Percentiles rank a stretch among this genome's conserved stretches.
Evolutionary conservation across 2,797 vertebrate species (phyloP).

Genomic region (Phalanger gymnotis): DNA sequence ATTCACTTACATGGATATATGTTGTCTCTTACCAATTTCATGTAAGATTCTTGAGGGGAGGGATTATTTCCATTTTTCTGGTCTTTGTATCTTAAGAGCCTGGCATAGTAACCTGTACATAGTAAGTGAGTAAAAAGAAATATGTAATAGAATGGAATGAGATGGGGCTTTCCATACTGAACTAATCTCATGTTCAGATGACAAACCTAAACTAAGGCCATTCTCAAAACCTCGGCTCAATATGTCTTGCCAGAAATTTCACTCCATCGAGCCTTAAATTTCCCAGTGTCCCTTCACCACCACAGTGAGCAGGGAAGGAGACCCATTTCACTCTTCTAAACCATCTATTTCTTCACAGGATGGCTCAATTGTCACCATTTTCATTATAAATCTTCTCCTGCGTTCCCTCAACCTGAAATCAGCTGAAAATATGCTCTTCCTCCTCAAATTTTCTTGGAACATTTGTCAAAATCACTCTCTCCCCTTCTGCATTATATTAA

Average conservation of each 20-base stretch:
- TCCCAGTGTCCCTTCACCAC: not conserved
- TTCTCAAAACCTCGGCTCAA: not conserved
- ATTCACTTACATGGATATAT: not conserved
- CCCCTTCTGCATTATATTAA: not conserved
- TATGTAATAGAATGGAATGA: not conserved
- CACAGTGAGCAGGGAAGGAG: not conserved
- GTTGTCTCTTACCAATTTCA: not conserved
- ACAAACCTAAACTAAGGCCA: not conserved
- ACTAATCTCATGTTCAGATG: not conserved
- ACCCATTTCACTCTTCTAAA: not conserved
- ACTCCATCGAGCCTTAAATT: not conserved
- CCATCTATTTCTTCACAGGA: not conserved
- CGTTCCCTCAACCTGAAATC: not conserved
- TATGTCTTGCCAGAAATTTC: not conserved
- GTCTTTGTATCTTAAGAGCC: not conserved
- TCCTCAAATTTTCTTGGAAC: not conserved
- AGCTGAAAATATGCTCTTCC: not conserved
- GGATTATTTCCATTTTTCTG: not conserved
- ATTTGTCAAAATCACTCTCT: not conserved
- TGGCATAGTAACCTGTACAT: not conserved
- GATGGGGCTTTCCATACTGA: not conserved
- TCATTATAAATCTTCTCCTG: not conserved
- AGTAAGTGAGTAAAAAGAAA: not conserved
- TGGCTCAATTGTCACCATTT: not conserved
- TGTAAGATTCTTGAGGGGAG: not conserved